Base-by-base conservation (phyloP, 2,888 invertebrate species). In the Nycteola revayana region DNA sequence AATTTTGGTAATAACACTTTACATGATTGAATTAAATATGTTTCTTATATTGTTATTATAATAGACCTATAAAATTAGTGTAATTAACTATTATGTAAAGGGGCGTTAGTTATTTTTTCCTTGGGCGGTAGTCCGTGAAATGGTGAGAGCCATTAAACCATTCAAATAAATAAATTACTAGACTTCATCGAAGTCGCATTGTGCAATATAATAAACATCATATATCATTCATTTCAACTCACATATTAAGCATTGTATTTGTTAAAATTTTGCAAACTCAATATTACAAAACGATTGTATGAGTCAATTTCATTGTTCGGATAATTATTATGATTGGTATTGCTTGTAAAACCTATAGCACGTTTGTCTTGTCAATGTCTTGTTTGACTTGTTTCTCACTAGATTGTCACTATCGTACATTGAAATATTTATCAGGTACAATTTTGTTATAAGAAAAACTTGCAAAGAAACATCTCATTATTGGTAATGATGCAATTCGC, bases 261-360 rank as follows among this genome's bases (percentile, higher is more conserved):
- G 14, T 14, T 2, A 14, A 5, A 14, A 5, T 42, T 42, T 50
- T 43, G 33, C 33, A 37, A 50, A 53, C 41, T 42, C 34, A 23
- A 32, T 32, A 39, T 45, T 54, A 49, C 32, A 32, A 51, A 50
- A 54, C 46, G 33, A 49, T 54, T 53, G 47, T 40, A 38, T 60
- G 46, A 53, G 49, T 40, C 47, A 60, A 62, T 58, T 36, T 42
- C 46, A 66, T 65, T 68, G 68, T 67, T 60, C 47, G 25, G 39
- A 43, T 34, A 47, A 48, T 42, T 48, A 48, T 33, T 49, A 42
- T 42, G 49, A 36, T 32, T 51, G 41, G 32, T 14, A 34, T 36
- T 47, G 46, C 20, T 38, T 14, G 42, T 42, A 49, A 55, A 55
- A 54, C 29, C n/a, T 35, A 32, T 9, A 8, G 8, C 26, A 33